Evolutionary conservation across 2,113 vertebrate genomes (phyloP).

Genomic region (Sylvietta virens): DNA sequence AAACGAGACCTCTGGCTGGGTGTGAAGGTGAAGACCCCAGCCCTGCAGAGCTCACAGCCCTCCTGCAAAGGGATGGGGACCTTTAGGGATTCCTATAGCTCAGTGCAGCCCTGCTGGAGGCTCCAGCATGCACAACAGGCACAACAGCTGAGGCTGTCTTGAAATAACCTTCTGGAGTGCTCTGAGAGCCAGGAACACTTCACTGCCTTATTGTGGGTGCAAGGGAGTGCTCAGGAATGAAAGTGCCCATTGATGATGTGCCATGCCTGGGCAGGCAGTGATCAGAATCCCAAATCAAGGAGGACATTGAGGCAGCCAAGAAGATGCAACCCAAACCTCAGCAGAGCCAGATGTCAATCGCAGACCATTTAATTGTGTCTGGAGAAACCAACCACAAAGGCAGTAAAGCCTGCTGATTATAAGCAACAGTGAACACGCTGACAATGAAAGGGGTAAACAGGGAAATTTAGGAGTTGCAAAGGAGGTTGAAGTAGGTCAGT

Average conservation of each 20-base stretch:
- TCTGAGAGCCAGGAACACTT: constrained; percentile 11
- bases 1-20: neutral
- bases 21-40: neutral
- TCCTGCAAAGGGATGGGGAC: neutral
- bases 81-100: neutral
- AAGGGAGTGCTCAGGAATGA: neutral
- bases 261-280: neutral
- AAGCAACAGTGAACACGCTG: neutral
- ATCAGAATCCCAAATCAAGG: constrained; percentile 25
- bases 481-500: constrained; percentile 7
- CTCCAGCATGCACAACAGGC: neutral
- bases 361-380: neutral
- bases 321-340: neutral
- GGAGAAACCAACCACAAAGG: neutral
- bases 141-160: neutral
- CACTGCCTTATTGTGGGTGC: neutral
- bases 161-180: constrained; percentile 13
- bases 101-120: neutral
- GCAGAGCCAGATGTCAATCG: neutral
- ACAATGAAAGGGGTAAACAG: neutral
- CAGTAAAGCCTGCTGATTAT: neutral
- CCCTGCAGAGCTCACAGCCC: neutral
- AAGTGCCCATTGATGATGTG: constrained; percentile 7
- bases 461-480: constrained; percentile 3
- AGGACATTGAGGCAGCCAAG: neutral